These are phyloP conservation scores for Abrostola triplasia DNA, from an alignment of 2,888 invertebrate species.

Conservation along the genomic window DNA sequence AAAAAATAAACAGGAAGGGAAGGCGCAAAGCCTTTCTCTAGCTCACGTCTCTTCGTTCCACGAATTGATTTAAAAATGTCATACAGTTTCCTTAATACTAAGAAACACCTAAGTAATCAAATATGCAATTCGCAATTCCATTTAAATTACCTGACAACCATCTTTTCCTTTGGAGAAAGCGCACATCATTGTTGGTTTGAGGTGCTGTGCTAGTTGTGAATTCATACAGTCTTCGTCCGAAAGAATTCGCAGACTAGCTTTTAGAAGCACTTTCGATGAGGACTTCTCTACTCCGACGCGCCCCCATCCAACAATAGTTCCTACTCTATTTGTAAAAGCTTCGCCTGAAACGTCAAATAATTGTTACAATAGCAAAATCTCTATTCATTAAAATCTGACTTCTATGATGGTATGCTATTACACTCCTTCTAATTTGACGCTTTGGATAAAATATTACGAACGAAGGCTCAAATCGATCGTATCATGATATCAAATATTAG, in stretches of 20 bases:
- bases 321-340: constrained; percentile 77
- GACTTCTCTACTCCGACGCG: constrained; percentile 78
- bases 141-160: constrained; percentile 88
- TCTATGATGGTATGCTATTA: no score
- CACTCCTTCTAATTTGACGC: no score
- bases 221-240: constrained; percentile 77
- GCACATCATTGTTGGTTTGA: constrained; percentile 89
- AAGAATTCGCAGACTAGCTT: constrained; percentile 82
- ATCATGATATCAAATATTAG: no score
- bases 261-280: constrained; percentile 81
- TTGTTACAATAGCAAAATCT: no score
- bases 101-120: not conserved
- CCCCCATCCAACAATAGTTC: constrained; percentile 89
- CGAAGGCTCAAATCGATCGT: no score
- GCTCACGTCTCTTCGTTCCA: not conserved
- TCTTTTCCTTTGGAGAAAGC: constrained; percentile 89
- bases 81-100: constrained; percentile 3
- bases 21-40: not conserved
- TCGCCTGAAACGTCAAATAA: constrained; percentile 67
- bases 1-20: not conserved
- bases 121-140: constrained; percentile 13
- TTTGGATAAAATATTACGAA: no score
- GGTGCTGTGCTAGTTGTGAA: constrained; percentile 78
- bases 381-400: no score
- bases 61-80: not conserved